phyloP scores from a whole-genome alignment of 2,888 invertebrate genomes.

The Oligia fasciuncula region DNA sequence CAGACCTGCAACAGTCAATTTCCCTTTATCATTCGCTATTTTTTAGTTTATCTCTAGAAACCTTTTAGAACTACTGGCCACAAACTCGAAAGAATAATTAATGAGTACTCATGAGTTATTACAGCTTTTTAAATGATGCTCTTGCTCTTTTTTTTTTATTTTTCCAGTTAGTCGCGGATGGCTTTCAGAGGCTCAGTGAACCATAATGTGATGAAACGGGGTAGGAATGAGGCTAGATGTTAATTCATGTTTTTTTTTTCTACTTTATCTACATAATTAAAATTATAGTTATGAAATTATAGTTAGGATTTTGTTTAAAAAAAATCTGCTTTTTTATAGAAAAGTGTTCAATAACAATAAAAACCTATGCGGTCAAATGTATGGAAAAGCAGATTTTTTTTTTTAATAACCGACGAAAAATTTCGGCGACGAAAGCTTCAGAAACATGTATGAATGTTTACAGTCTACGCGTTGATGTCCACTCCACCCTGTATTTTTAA shows the following conservation, averaged over 20 bases:
- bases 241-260: background rate
- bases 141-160: background rate
- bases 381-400: too few species aligned
- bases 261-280: background rate
- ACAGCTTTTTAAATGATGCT: background rate
- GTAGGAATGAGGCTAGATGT: background rate
- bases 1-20: background rate
- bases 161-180: conserved; percentile 25
- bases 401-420: too few species aligned
- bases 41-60: background rate
- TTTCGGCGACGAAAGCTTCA: background rate
- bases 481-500: background rate
- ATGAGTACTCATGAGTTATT: conserved; percentile 25
- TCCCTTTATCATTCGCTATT: background rate
- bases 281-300: background rate
- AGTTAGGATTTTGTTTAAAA: background rate
- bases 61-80: background rate
- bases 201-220: conserved; percentile 33
- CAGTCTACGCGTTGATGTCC: background rate
- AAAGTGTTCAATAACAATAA: background rate
- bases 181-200: conserved; percentile 42
- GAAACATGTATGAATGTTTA: background rate
- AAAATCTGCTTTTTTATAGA: background rate
- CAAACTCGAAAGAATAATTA: background rate
- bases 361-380: background rate